Evolutionary conservation across 2,797 vertebrate genomes (phyloP), one percentile per base, ranked within the genome.

Genomic region (Pangasius djambal): DNA sequence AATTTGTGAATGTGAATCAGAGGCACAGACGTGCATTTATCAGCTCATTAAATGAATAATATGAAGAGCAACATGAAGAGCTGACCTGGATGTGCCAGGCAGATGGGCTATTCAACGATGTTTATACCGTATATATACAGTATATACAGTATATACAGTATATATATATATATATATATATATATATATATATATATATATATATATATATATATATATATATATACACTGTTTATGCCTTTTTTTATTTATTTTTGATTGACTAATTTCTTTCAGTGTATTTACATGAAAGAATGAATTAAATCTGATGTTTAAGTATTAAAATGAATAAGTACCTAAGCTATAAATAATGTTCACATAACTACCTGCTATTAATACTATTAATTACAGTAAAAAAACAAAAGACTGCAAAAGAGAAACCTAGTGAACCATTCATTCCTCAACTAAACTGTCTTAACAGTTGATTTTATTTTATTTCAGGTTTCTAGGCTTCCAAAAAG

Each of bases 21-120:
- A 83, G 9, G 34, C 10, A 13, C 18, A 22, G 55, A 59, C 12
- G 52, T 34, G n/a, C 4, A 59, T 22, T 81, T 18, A 20, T 81
- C 78, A 52, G n/a, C 31, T 82, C 79, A 37, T 82, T 61, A 61
- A 37, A 82, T 82, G 20, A 82, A 40, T 59, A 61, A 40, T 13
- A 12, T 20, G 31, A 44, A 15, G 57, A 61, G 20, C 81, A 63
- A 63, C 34, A 83, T 15, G 55, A 61, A 22, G 52, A 59, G 79
- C 20, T 40, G 77, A 79, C 50, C 77, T 55, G 50, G 16, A 55
- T 1, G 18, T 79, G 2, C 18, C 16, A 16, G 25, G 44, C 28
- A n/a, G 28, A 31, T 8, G 48, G 37, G 50, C 18, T 55, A n/a
- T 55, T 50, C 10, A 57, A 34, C 34, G 79, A 61, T 82, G 3